Percentiles rank a stretch among this genome's conserved stretches.
These are phyloP conservation scores for Coptodon bakossiorum DNA, from an alignment of 2,113 vertebrate genomes.

Conservation along the genomic window DNA sequence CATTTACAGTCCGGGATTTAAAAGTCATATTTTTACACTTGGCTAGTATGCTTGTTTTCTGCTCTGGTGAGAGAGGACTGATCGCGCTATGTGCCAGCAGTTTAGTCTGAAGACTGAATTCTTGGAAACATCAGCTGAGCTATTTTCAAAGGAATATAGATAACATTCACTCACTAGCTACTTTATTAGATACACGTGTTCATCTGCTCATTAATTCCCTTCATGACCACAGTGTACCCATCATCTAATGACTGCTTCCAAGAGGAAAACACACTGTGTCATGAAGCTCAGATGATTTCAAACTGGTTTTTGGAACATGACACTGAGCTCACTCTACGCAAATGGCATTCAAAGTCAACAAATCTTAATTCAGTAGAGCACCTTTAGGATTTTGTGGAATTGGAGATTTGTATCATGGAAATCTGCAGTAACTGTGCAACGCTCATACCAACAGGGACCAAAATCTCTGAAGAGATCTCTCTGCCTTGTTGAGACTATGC, in stretches of 20 bases:
- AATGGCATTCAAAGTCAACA: neutral
- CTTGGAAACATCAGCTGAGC: neutral
- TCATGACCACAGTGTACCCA: neutral
- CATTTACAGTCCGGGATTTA: neutral
- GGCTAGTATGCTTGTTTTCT: neutral
- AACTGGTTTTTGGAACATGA: neutral
- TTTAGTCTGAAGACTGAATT: neutral
- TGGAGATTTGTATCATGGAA: neutral
- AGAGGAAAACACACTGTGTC: neutral
- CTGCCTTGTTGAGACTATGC: neutral
- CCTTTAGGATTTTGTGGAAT: neutral
- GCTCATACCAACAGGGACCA: neutral
- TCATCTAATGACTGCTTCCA: neutral
- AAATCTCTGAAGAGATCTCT: neutral
- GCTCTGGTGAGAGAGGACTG: neutral
- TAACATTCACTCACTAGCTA: neutral
- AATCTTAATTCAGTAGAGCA: neutral
- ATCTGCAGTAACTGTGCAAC: neutral
- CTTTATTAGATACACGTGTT: neutral
- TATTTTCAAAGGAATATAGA: neutral
- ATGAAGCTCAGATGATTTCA: neutral
- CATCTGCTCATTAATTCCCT: neutral
- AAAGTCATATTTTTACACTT: neutral
- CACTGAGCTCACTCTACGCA: neutral
- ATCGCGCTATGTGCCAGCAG: fast-evolving